Conservation (phyloP, 2,113 vertebrate species). For the Leptobrachium ailaonicum region DNA sequence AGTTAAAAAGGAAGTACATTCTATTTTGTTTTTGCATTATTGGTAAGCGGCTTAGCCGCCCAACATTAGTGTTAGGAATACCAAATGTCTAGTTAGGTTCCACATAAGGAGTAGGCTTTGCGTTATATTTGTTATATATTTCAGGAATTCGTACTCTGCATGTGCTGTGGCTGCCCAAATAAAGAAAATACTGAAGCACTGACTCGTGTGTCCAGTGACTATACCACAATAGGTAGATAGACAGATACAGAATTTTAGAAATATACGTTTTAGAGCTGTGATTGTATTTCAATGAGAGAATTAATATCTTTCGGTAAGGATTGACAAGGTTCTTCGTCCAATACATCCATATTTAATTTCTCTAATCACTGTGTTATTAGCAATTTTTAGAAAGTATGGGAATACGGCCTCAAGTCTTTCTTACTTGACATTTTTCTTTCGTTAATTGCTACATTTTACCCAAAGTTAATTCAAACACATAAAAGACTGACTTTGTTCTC, state of each 20-base stretch:
- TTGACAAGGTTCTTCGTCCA: not conserved
- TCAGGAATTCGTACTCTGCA: too few relatives aligned
- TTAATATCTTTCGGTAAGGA: not conserved
- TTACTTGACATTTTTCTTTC: conserved; percentile 1
- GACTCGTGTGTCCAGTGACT: too few relatives aligned
- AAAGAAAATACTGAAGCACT: too few relatives aligned
- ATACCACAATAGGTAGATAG: not conserved
- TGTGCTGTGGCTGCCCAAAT: too few relatives aligned
- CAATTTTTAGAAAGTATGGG: conserved; percentile 9
- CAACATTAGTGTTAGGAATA: too few relatives aligned
- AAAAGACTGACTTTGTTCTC: conserved; percentile 18
- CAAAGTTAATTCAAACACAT: conserved; percentile 24
- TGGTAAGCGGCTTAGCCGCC: too few relatives aligned
- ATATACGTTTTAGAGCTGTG: conserved; percentile 3
- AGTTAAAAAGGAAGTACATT: too few relatives aligned
- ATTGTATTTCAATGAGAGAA: not conserved
- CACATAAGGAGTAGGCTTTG: too few relatives aligned
- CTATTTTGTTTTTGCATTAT: too few relatives aligned
- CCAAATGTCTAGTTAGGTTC: too few relatives aligned
- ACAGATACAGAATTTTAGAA: not conserved
- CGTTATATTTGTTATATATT: too few relatives aligned
- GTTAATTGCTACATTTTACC: conserved; percentile 17
- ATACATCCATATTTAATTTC: conserved; percentile 7
- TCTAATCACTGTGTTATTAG: conserved; percentile 16
- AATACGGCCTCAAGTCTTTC: not conserved